phyloP scores from a whole-genome alignment of 2,113 vertebrate species.

The Mustela lutreola region DNA sequence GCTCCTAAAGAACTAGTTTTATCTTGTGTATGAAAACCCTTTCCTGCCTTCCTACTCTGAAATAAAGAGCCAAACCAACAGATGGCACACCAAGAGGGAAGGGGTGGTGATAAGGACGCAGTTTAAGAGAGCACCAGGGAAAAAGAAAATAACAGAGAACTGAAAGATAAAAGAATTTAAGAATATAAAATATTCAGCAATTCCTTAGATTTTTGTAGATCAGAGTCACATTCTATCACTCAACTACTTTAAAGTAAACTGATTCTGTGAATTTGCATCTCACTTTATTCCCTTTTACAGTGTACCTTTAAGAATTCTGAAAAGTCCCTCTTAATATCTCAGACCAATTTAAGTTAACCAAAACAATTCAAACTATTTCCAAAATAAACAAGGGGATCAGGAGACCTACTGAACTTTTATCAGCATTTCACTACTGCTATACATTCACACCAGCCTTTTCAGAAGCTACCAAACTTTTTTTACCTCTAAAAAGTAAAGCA shows the following conservation, averaged over 20 bases:
- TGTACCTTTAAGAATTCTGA: conserved; percentile 52
- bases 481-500: conserved; percentile 1
- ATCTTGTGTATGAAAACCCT: conserved; percentile 58
- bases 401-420: conserved; percentile 2
- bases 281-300: conserved; percentile 13
- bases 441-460: neutral
- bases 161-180: conserved; percentile 29
- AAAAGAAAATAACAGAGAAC: conserved; percentile 48
- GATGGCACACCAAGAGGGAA: conserved; percentile 50
- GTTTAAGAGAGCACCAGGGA: conserved; percentile 2
- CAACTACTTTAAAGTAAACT: conserved; percentile 59
- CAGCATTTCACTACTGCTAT: neutral
- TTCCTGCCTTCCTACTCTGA: conserved; percentile 63
- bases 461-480: conserved; percentile 13
- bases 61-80: conserved; percentile 69
- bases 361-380: conserved; percentile 38
- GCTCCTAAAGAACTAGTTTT: conserved; percentile 50
- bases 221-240: conserved; percentile 26
- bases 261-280: neutral
- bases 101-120: neutral
- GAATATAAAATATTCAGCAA: conserved; percentile 42
- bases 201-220: conserved; percentile 57
- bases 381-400: conserved; percentile 56
- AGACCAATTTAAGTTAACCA: conserved; percentile 59
- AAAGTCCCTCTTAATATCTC: conserved; percentile 38